A percentile compares a stretch with the other conserved stretches of the same genome.
Evolutionary conservation across 2,113 vertebrate genomes (phyloP).

Genomic region (Ammodytes marinus): DNA sequence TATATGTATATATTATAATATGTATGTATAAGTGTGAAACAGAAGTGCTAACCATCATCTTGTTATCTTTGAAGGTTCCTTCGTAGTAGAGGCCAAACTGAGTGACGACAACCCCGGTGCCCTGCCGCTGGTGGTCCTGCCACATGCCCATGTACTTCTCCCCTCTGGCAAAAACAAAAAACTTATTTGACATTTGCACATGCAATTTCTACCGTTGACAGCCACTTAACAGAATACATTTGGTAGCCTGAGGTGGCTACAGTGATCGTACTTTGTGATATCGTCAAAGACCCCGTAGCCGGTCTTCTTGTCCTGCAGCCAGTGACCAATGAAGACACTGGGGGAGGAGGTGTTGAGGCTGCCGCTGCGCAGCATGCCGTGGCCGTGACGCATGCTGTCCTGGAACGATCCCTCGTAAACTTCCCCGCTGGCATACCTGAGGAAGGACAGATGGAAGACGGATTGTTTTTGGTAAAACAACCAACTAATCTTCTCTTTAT

Average conservation of each 20-base stretch:
- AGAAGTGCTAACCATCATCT: constrained; percentile 92
- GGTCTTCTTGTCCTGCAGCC: constrained; percentile 94
- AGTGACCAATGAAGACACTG: constrained; percentile 98
- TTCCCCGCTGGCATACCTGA: constrained; percentile 93
- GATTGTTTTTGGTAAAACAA: too few species aligned
- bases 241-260: neutral
- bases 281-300: constrained; percentile 98
- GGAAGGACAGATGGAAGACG: neutral
- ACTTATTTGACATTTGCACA: too few species aligned
- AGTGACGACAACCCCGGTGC: constrained; percentile 95
- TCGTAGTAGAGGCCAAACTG: constrained; percentile 98
- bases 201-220: neutral
- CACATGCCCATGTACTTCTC: constrained; percentile 99
- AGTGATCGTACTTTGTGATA: constrained; percentile 91
- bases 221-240: too few species aligned
- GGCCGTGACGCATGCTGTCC: constrained; percentile 95
- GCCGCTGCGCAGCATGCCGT: constrained; percentile 95
- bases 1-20: too few species aligned
- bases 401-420: constrained; percentile 96
- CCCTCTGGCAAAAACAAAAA: constrained; percentile 83
- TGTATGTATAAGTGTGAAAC: too few species aligned
- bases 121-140: constrained; percentile 94
- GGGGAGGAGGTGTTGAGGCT: constrained; percentile 95
- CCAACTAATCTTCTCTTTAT: too few species aligned
- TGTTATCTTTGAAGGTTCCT: constrained; percentile 94